Evolutionary conservation across 2,888 invertebrate species (phyloP), one percentile per base, ranked within the genome.

Genomic region (Acrobasis suavella): DNA sequence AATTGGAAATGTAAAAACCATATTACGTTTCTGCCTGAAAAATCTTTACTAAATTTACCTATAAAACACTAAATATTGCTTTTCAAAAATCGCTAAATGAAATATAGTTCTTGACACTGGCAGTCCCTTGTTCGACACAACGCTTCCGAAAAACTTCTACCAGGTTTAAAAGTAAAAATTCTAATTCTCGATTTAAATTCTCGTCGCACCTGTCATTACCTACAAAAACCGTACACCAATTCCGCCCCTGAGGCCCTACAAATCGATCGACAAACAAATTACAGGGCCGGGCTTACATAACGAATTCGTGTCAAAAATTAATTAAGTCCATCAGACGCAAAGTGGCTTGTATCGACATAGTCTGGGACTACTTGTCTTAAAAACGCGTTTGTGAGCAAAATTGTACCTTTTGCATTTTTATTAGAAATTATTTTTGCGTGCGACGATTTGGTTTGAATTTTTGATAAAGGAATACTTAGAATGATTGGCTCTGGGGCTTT

Each of bases 291-390:
- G 74, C 75, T 73, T 72, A 72, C 74, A 73, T 71, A 74, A 74
- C 69, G 74, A 78, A 79, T 78, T 78, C 76, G 76, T 77, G 83
- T 83, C 82, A 82, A 82, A 85, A 84, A 81, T 80, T 81, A 81
- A 82, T 82, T 80, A 81, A 79, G 72, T 77, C 73, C 74, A 76
- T 76, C 77, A 76, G 76, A 71, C 71, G 71, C 66, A 71, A 71
- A 70, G 64, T 67, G 62, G 67, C 63, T 56, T 56, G 56, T 42
- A 42, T 42, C 56, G 56, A 22, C 42, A 39, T 55, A 16, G 42
- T 42, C 56, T 56, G 17, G 12, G 9, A n/a, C 2, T 56, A 14
- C 42, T 56, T 39, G 55, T 39, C 38, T 39, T 42, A 14, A 42
- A 56, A 42, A 42, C 16, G 46, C 46, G 32, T 0, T 8, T n/a